Base-by-base conservation (phyloP, 1,140 invertebrate species). In the Trichogramma pretiosum region DNA sequence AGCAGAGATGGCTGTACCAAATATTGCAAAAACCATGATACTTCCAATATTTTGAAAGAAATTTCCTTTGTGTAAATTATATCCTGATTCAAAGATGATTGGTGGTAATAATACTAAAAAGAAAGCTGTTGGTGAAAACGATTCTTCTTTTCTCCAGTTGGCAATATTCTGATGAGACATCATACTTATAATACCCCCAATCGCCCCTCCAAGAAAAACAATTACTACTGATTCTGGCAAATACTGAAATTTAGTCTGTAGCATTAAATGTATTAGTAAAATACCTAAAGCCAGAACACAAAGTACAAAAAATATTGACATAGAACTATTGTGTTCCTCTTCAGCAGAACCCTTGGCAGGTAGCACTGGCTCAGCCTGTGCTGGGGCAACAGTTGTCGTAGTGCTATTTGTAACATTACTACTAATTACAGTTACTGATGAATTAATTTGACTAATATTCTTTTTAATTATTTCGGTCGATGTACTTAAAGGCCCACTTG, bases 1-100 rank as follows among this genome's bases (percentile, higher is more conserved):
- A 11, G 95, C 94, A 16, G 93, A 97, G 56, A 98, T 95, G 0
- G 89, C 82, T 16, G 95, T 99, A 1, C 95, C 95, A 60, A 97
- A 78, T 56, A 98, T 94, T 2, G 95, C 94, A 81, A 98, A 98
- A 0, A 98, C 83, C 50, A 98, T 66, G 54, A 89, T 89, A 5
- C 86, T 93, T 19, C 92, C 93, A 65, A 98, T 94, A 63, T 97
- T 98, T 74, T 96, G 93, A 67, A 98, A 98, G 63, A 98, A 99
- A 63, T 98, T 98, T 41, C 94, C 93, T 70, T 98, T 98, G 61
- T 98, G 94, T 37, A 98, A 77, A 80, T 98, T 98, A 64, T 98
- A 98, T 4, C 95, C 95, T 4, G 93, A 96, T 73, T 99, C 95
- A 77, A 98, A 98, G 56, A 99, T 98, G 35, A 98, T 99, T 1